Conservation (phyloP, 2,797 vertebrate species). For the Artibeus jamaicensis region DNA sequence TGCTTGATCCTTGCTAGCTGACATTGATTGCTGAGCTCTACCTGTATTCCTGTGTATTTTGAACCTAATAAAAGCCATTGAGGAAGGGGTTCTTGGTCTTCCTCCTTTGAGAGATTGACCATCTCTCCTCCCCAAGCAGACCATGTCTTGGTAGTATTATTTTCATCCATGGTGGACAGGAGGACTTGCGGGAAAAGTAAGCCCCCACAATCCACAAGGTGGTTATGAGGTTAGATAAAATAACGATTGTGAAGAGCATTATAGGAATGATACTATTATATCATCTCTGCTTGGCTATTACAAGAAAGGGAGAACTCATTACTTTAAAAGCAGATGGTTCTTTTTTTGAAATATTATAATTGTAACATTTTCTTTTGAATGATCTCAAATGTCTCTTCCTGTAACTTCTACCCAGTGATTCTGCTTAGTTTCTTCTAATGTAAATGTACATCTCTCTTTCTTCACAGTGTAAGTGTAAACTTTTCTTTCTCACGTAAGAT, state of each 20-base stretch:
- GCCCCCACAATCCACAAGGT: neutral
- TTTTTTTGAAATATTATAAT: neutral
- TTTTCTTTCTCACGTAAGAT: neutral
- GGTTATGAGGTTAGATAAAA: neutral
- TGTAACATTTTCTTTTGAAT: neutral
- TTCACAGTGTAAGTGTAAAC: neutral
- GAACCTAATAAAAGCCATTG: no score
- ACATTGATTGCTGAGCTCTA: no score
- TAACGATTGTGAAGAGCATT: neutral
- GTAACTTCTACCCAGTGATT: neutral
- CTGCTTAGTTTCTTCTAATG: neutral
- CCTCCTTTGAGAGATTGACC: no score
- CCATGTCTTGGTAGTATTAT: no score
- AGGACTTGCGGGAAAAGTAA: no score
- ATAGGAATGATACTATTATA: neutral
- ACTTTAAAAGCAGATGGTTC: neutral
- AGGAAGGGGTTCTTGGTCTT: no score
- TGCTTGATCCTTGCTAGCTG: no score
- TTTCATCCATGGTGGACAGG: no score
- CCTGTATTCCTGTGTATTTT: no score
- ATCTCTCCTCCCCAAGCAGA: no score
- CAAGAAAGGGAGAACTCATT: neutral
- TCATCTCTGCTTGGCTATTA: neutral
- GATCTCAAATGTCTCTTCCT: neutral
- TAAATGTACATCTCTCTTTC: neutral